Percentiles rank a stretch among this genome's conserved stretches.
Conservation (phyloP, 2,113 vertebrate genomes). For the Ochotona princeps region DNA sequence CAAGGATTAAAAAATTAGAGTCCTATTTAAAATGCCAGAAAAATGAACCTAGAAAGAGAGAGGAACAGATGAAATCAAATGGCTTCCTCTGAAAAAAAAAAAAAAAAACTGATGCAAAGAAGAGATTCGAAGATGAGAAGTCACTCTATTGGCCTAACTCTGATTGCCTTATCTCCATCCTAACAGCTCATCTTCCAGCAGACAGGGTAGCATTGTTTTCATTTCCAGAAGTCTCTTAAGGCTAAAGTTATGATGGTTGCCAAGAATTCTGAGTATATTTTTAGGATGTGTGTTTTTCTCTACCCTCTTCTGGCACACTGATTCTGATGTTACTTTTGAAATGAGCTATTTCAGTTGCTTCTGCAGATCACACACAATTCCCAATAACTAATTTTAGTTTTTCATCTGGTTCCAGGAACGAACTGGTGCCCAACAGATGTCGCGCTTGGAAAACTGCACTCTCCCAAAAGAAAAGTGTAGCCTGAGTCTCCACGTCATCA, state of each 20-base stretch:
- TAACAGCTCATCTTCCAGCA: neutral
- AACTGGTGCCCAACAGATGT: neutral
- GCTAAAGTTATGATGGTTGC: conserved; percentile 49
- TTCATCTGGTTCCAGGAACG: conserved; percentile 36
- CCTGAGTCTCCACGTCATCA: neutral
- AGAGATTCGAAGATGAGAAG: neutral
- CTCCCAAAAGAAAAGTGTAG: conserved; percentile 41
- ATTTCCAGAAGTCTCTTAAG: conserved; percentile 34
- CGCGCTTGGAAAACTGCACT: conserved; percentile 42
- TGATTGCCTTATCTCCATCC: neutral
- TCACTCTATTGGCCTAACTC: neutral
- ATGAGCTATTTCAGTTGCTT: conserved; percentile 45
- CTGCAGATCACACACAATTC: conserved; percentile 53
- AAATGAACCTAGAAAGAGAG: conserved; percentile 6
- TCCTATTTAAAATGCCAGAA: neutral
- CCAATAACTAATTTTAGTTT: conserved; percentile 56
- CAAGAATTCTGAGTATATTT: conserved; percentile 51
- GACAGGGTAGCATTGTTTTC: neutral
- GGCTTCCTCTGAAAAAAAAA: neutral
- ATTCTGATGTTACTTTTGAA: conserved; percentile 57
- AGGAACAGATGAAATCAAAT: conserved; percentile 15
- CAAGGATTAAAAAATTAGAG: neutral
- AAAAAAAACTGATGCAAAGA: conserved; percentile 20
- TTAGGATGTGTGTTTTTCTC: conserved; percentile 49
- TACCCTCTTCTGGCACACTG: neutral